phyloP scores from a whole-genome alignment of 2,888 invertebrate genomes.

The Liposcelis brunnea region DNA sequence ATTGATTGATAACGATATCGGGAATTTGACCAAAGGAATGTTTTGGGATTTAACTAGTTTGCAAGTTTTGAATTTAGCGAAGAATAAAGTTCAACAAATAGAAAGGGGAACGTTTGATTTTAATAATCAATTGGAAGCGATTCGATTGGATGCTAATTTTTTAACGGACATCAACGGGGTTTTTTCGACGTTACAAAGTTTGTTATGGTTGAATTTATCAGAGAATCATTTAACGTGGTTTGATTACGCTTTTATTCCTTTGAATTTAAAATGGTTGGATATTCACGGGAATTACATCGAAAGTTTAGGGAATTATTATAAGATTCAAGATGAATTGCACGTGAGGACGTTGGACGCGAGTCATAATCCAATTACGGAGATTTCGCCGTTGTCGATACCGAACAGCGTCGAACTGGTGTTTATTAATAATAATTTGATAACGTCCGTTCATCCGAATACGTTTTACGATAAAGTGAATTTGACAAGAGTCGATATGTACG shows the following conservation, averaged over 20 bases:
- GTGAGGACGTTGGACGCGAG: slow-evolving; percentile 78
- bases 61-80: slow-evolving; percentile 73
- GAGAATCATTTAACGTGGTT: slow-evolving; percentile 87
- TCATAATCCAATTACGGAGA: slow-evolving; percentile 70
- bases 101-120: slow-evolving; percentile 69
- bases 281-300: slow-evolving; percentile 81
- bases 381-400: slow-evolving; percentile 69
- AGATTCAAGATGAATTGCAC: slow-evolving; percentile 52
- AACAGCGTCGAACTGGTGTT: slow-evolving; percentile 75
- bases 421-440: slow-evolving; percentile 77
- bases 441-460: slow-evolving; percentile 63
- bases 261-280: slow-evolving; percentile 77
- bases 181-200: slow-evolving; percentile 65
- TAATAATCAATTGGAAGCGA: slow-evolving; percentile 66
- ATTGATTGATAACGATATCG: slow-evolving; percentile 77
- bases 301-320: slow-evolving; percentile 74
- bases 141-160: slow-evolving; percentile 74
- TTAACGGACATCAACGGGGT: slow-evolving; percentile 79
- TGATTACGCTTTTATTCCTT: slow-evolving; percentile 81
- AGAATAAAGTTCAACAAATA: slow-evolving; percentile 73
- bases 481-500: slow-evolving; percentile 77
- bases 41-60: slow-evolving; percentile 69
- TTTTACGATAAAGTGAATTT: slow-evolving; percentile 72
- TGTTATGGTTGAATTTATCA: slow-evolving; percentile 74
- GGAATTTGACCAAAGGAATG: slow-evolving; percentile 69